Evolutionary conservation across 2,888 invertebrate genomes (phyloP).

Genomic region (Tenthredo mesomela): DNA sequence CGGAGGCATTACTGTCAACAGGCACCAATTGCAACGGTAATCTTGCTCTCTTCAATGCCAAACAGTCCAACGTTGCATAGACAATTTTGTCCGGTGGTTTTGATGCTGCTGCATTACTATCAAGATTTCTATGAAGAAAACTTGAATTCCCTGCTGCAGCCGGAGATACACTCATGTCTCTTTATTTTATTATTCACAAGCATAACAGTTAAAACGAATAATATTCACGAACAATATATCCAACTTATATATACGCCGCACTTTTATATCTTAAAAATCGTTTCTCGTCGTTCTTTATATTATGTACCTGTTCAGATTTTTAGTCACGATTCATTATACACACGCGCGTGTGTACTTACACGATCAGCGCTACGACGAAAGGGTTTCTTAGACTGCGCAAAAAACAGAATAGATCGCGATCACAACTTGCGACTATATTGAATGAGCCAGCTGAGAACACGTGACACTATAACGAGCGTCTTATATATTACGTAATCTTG

Average conservation of each 20-base stretch:
- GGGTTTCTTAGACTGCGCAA: not conserved
- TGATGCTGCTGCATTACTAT: constrained; percentile 55
- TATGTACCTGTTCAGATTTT: not conserved
- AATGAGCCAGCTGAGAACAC: constrained; percentile 9
- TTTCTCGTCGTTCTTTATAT: not conserved
- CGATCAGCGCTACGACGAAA: not conserved
- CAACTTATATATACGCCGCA: too few relatives aligned
- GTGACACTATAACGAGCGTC: constrained; percentile 9
- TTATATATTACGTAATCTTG: constrained; percentile 5
- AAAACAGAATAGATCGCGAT: not conserved
- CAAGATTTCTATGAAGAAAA: constrained; percentile 66
- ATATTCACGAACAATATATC: not conserved
- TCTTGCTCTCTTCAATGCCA: constrained; percentile 70
- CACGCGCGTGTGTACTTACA: not conserved
- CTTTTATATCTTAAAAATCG: not conserved
- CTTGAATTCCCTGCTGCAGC: constrained; percentile 68
- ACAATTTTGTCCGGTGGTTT: constrained; percentile 61
- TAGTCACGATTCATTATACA: not conserved
- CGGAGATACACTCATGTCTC: constrained; percentile 50
- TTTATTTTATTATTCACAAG: not conserved
- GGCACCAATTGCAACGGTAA: constrained; percentile 71
- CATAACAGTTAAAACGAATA: not conserved
- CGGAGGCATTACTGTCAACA: constrained; percentile 56
- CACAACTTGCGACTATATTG: not conserved
- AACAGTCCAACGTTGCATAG: constrained; percentile 72